phyloP scores from a whole-genome alignment of 2,888 invertebrate species.

The Phalera bucephala region DNA sequence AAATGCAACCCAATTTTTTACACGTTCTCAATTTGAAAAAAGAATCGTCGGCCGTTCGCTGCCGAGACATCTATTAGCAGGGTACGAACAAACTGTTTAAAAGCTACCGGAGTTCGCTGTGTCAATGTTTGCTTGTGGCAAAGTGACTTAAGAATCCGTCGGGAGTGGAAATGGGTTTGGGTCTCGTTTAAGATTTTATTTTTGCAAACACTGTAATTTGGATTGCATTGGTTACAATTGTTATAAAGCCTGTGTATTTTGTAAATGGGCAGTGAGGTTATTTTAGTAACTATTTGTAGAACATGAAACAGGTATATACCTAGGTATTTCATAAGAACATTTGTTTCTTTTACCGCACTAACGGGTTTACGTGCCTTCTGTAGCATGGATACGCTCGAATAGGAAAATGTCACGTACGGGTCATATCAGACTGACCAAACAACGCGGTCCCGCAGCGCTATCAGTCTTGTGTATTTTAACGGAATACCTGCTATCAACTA shows the following conservation, averaged over 20 bases:
- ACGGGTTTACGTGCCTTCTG: too few species aligned
- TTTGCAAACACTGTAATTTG: conserved; percentile 2
- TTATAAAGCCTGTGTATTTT: not conserved
- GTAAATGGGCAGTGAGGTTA: not conserved
- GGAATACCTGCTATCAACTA: too few species aligned
- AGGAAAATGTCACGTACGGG: too few species aligned
- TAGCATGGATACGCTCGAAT: too few species aligned
- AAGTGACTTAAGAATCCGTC: conserved; percentile 41
- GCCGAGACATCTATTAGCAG: conserved; percentile 75
- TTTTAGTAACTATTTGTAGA: not conserved
- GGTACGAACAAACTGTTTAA: conserved; percentile 66
- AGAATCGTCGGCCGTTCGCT: conserved; percentile 30
- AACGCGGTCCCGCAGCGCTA: too few species aligned
- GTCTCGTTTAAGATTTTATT: conserved; percentile 1
- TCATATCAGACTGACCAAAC: too few species aligned
- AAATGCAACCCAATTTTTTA: conserved; percentile 27
- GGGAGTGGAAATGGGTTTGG: conserved; percentile 33
- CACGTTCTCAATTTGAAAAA: conserved; percentile 40
- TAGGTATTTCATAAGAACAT: too few species aligned
- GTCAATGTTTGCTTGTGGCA: conserved; percentile 62
- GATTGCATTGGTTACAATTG: not conserved
- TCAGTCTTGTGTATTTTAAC: too few species aligned
- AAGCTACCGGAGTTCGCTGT: conserved; percentile 76
- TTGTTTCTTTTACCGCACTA: too few species aligned
- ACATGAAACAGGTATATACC: not conserved